Evolutionary conservation across 2,888 invertebrate genomes (phyloP).

Genomic region (Tinea pellionella): DNA sequence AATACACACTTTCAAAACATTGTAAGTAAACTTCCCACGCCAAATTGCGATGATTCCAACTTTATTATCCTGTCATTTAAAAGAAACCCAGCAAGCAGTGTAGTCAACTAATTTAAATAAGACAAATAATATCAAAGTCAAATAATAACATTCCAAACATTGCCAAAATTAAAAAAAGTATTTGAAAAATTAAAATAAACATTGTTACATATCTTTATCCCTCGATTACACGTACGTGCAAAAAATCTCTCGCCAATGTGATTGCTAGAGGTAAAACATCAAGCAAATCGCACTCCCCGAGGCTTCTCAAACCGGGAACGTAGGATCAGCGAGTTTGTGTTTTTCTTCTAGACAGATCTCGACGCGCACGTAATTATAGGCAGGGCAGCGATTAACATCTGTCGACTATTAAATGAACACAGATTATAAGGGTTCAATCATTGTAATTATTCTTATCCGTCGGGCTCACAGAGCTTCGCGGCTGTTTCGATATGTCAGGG

Average conservation of each 20-base stretch:
- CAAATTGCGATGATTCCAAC: not conserved
- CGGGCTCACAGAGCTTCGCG: slow-evolving; percentile 52
- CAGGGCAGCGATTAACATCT: slow-evolving; percentile 64
- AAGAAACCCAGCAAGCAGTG: not conserved
- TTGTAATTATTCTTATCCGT: slow-evolving; percentile 70
- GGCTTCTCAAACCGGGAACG: slow-evolving; percentile 3
- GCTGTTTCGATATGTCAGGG: slow-evolving; percentile 31
- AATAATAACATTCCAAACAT: not conserved
- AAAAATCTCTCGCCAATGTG: not conserved
- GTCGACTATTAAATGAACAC: slow-evolving; percentile 66
- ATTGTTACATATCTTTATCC: too few relatives aligned
- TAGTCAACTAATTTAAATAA: not conserved
- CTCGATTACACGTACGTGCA: too few relatives aligned
- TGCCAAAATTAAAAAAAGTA: too few relatives aligned
- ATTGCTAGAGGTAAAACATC: slow-evolving; percentile 1
- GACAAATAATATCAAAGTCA: too few relatives aligned
- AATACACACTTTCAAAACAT: not conserved
- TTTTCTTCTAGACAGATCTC: slow-evolving; percentile 32
- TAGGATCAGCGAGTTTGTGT: slow-evolving; percentile 22
- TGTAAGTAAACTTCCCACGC: not conserved
- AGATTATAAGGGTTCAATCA: slow-evolving; percentile 67
- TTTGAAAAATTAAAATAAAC: too few relatives aligned
- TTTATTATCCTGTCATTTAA: not conserved
- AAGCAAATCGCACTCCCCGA: slow-evolving; percentile 5
- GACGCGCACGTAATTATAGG: slow-evolving; percentile 58